phyloP scores from a whole-genome alignment of 2,888 invertebrate species.

The Dicyrtoma fusca region DNA sequence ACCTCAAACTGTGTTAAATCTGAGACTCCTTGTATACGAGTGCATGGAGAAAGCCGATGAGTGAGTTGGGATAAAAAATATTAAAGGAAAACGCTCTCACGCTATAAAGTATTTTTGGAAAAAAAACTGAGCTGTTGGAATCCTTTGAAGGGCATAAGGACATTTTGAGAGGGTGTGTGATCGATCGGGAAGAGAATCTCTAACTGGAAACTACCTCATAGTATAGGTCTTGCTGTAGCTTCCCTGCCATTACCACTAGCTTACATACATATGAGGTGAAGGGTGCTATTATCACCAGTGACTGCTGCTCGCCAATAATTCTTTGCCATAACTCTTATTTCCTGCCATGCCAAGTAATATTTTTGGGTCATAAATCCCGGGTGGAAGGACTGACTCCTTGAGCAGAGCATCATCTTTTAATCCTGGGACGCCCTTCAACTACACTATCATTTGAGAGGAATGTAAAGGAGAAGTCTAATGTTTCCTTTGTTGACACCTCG shows the following conservation, averaged over 20 bases:
- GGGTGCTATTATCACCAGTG: background rate
- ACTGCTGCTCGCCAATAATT: conserved; percentile 3
- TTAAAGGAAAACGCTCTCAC: too few species aligned
- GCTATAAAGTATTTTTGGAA: too few species aligned
- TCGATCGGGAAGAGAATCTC: conserved; percentile 36
- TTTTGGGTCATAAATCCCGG: conserved; percentile 15
- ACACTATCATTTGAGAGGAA: background rate
- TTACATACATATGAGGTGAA: too few species aligned
- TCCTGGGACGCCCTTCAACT: background rate
- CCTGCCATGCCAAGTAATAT: conserved; percentile 14
- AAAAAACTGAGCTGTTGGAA: too few species aligned
- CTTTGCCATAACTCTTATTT: conserved; percentile 20
- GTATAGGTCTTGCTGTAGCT: too few species aligned
- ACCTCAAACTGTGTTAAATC: too few species aligned
- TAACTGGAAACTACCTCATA: background rate
- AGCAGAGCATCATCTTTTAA: conserved; percentile 6
- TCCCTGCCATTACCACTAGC: too few species aligned
- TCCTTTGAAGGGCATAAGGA: conserved; percentile 20
- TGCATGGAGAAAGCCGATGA: too few species aligned
- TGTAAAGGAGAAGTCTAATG: background rate
- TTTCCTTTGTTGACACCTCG: too few species aligned
- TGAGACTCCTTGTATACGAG: too few species aligned
- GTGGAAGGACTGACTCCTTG: background rate
- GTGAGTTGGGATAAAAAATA: too few species aligned
- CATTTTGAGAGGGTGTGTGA: conserved; percentile 22